These are phyloP conservation scores for Monomorium pharaonis DNA, from an alignment of 1,140 invertebrate species.

Conservation along the genomic window DNA sequence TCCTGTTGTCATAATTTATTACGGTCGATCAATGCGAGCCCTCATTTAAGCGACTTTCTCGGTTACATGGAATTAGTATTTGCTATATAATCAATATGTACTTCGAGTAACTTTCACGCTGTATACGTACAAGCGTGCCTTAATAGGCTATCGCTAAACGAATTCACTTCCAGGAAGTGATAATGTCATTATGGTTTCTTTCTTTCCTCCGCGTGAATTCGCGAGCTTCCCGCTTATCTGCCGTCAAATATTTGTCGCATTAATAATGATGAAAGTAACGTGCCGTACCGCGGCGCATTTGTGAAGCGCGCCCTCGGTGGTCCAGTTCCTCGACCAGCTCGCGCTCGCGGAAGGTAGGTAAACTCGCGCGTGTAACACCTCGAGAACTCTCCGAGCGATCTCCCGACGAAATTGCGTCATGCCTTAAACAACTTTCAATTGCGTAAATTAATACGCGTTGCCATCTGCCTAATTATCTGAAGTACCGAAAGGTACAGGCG, in stretches of 20 bases:
- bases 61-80: background rate
- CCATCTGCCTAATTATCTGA: conserved; percentile 51
- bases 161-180: conserved; percentile 1
- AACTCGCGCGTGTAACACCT: background rate
- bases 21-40: background rate
- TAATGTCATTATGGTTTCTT: background rate
- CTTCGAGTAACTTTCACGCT: background rate
- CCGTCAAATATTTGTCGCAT: background rate
- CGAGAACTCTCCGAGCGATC: conserved; percentile 59
- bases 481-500: conserved; percentile 40
- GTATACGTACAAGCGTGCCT: too few species aligned
- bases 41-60: background rate
- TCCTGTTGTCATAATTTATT: background rate
- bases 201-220: background rate
- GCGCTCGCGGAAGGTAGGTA: conserved; percentile 13
- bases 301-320: background rate
- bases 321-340: background rate
- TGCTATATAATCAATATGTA: conserved; percentile 30
- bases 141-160: background rate
- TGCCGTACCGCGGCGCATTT: background rate
- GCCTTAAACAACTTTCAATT: conserved; percentile 57
- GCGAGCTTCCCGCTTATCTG: background rate
- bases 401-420: conserved; percentile 58
- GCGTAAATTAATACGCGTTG: conserved; percentile 59
- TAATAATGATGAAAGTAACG: conserved; percentile 6